Percentiles rank a stretch among this genome's conserved stretches.
Conservation (phyloP, 2,113 vertebrate genomes). For the Oceanites oceanicus region DNA sequence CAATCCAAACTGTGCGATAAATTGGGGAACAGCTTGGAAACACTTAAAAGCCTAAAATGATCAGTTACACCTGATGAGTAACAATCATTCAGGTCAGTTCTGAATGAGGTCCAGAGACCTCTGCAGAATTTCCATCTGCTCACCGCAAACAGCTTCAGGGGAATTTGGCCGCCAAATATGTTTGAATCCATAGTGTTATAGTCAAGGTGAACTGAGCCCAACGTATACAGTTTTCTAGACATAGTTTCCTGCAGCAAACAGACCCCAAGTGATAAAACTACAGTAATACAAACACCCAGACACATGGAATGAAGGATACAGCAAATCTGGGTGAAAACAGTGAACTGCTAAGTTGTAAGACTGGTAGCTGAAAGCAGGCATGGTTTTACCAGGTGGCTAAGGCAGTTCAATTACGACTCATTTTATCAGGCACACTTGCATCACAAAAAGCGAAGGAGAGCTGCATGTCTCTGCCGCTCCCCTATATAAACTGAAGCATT, state of each 20-base stretch:
- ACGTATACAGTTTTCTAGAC: neutral
- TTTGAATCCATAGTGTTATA: neutral
- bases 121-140: slow-evolving; percentile 26
- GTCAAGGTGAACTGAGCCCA: neutral
- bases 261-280: neutral
- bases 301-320: neutral
- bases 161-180: neutral
- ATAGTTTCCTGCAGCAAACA: neutral
- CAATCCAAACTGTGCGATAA: neutral
- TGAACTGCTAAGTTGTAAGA: neutral
- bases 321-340: neutral
- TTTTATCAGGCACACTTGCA: neutral
- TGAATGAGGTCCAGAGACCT: neutral
- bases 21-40: slow-evolving; percentile 2
- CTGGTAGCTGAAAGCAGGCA: neutral
- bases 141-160: neutral
- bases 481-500: neutral
- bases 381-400: neutral
- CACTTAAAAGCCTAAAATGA: neutral
- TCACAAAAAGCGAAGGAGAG: neutral
- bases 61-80: slow-evolving; percentile 20
- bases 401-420: neutral
- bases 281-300: neutral
- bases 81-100: slow-evolving; percentile 17
- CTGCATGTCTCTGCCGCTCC: neutral